A percentile compares a stretch with the other conserved stretches of the same genome.
These are phyloP conservation scores for Plutella xylostella DNA, from an alignment of 2,888 invertebrate species.

Conservation along the genomic window DNA sequence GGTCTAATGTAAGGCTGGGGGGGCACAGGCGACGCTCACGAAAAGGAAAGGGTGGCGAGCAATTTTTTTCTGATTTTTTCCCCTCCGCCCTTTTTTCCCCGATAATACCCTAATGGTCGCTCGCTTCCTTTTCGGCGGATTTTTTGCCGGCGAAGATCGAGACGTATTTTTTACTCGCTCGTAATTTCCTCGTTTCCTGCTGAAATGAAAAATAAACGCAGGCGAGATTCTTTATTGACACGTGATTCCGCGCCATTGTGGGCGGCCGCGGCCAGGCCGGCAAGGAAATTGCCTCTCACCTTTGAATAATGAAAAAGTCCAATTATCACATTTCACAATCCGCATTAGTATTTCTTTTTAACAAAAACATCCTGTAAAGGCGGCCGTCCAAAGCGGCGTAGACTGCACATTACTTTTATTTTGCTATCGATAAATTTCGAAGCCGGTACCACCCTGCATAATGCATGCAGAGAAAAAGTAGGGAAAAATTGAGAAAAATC, in stretches of 20 bases:
- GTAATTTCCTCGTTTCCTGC: slow-evolving; percentile 60
- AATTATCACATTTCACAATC: not conserved
- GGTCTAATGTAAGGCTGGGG: slow-evolving; percentile 53
- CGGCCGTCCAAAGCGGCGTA: not conserved
- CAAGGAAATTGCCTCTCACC: not conserved
- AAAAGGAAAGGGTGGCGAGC: slow-evolving; percentile 66
- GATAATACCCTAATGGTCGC: slow-evolving; percentile 70
- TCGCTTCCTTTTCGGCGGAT: slow-evolving; percentile 63
- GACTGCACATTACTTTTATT: slow-evolving; percentile 36
- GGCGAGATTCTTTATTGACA: slow-evolving; percentile 38
- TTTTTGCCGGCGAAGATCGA: slow-evolving; percentile 57
- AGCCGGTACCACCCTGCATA: slow-evolving; percentile 47
- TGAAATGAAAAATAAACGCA: slow-evolving; percentile 52
- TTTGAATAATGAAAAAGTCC: not conserved
- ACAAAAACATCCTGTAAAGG: not conserved
- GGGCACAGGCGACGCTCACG: slow-evolving; percentile 51
- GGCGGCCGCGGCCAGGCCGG: not conserved
- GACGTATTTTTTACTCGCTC: slow-evolving; percentile 58
- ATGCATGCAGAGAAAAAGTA: slow-evolving; percentile 52
- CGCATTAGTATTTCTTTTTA: not conserved
- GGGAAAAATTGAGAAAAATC: slow-evolving; percentile 48
- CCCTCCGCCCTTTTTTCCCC: slow-evolving; percentile 49
- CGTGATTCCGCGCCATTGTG: slow-evolving; percentile 26
- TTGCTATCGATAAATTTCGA: slow-evolving; percentile 53
- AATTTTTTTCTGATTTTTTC: slow-evolving; percentile 65